phyloP scores from a whole-genome alignment of 1,140 invertebrate species.

The Ptiloglossa arizonensis region DNA sequence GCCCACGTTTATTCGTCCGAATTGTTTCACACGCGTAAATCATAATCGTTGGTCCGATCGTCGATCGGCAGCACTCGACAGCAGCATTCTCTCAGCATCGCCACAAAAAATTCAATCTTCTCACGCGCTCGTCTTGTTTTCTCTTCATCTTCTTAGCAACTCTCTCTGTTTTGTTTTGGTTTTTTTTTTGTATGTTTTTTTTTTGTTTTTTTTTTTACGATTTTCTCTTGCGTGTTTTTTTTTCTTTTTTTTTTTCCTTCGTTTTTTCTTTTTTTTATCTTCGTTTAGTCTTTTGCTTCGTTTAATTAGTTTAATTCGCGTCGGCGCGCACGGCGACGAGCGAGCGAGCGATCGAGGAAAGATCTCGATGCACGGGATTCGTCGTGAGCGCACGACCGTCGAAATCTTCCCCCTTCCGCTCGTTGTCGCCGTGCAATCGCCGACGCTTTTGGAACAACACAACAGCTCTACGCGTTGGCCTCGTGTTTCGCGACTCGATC shows the following conservation, averaged over 20 bases:
- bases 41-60: constrained; percentile 60
- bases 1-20: constrained; percentile 54
- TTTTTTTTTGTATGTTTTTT: constrained; percentile 9
- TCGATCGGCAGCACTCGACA: constrained; percentile 55
- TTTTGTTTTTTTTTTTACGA: background rate
- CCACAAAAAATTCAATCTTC: constrained; percentile 35
- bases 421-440: constrained; percentile 52
- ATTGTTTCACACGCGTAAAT: constrained; percentile 65
- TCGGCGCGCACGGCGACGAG: constrained; percentile 31
- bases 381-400: constrained; percentile 2
- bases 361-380: constrained; percentile 38
- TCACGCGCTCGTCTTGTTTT: constrained; percentile 22
- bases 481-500: constrained; percentile 67
- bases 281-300: background rate
- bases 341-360: constrained; percentile 34
- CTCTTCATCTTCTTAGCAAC: background rate
- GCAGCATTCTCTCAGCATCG: constrained; percentile 29
- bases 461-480: constrained; percentile 61
- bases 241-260: constrained; percentile 9
- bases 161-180: background rate
- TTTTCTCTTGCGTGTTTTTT: constrained; percentile 28
- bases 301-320: constrained; percentile 41
- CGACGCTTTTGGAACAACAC: constrained; percentile 58
- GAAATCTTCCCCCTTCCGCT: constrained; percentile 24
- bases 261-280: background rate